Conservation (phyloP, 2,113 vertebrate genomes). For the Rhinichthys klamathensis region DNA sequence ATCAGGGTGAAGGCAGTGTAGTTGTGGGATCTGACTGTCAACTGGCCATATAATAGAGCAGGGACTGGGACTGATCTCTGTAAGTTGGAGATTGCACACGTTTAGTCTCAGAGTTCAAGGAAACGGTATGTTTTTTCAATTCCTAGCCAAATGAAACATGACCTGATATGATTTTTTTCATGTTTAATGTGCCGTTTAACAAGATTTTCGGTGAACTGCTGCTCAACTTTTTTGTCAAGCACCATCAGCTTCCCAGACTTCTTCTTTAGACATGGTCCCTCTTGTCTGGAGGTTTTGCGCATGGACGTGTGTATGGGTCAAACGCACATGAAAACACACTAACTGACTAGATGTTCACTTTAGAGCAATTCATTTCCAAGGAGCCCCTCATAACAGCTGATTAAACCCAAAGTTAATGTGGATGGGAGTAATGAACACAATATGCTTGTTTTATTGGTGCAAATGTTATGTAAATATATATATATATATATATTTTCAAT, state of each 20-base stretch:
- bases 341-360: not conserved
- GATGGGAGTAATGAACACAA: too few species aligned
- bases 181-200: slow-evolving; percentile 66
- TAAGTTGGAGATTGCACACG: not conserved
- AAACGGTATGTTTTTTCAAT: not conserved
- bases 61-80: not conserved
- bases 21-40: not conserved
- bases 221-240: slow-evolving; percentile 45
- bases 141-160: slow-evolving; percentile 59
- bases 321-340: not conserved
- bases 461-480: too few species aligned
- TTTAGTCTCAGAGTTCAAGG: slow-evolving; percentile 21
- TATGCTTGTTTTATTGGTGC: too few species aligned
- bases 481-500: too few species aligned
- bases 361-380: not conserved
- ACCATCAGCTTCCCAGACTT: slow-evolving; percentile 5
- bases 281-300: not conserved
- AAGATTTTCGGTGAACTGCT: slow-evolving; percentile 60
- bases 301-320: not conserved
- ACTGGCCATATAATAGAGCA: not conserved
- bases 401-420: too few species aligned
- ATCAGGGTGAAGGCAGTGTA: too few species aligned
- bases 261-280: not conserved
- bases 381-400: too few species aligned
- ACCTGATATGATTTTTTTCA: slow-evolving; percentile 61